Percentiles rank a stretch among this genome's conserved stretches.
Evolutionary conservation across 2,113 vertebrate genomes (phyloP).

Genomic region (Gobio gobio): DNA sequence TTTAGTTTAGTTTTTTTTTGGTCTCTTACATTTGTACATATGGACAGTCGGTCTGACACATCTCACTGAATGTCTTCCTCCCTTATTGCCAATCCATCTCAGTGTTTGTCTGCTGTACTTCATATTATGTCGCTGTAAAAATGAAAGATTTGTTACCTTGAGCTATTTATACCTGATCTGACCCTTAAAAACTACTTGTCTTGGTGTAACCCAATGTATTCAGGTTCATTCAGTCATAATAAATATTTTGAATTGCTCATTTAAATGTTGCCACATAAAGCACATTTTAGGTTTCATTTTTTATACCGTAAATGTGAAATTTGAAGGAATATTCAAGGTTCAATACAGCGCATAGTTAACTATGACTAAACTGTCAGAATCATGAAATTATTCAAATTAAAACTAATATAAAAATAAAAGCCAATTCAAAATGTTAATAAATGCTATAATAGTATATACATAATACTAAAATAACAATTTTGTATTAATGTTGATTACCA

Average conservation of each 20-base stretch:
- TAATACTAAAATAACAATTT: neutral
- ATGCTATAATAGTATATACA: neutral
- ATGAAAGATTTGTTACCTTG: conserved; percentile 3
- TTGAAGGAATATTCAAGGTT: neutral
- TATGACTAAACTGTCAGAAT: neutral
- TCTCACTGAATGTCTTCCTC: neutral
- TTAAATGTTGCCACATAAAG: neutral
- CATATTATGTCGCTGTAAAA: neutral
- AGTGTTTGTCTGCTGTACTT: neutral
- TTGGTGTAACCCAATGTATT: neutral
- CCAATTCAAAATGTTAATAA: neutral
- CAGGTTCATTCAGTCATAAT: neutral
- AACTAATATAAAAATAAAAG: neutral
- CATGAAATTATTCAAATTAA: no score
- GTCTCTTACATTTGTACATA: conserved; percentile 14
- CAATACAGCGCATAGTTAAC: neutral
- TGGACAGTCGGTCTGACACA: neutral
- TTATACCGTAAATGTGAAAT: neutral
- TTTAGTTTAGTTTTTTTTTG: neutral
- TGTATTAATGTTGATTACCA: neutral
- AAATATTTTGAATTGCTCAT: neutral
- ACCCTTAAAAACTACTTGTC: neutral
- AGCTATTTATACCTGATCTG: neutral
- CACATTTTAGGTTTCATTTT: conserved; percentile 8
- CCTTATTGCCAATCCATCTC: neutral